phyloP scores from a whole-genome alignment of 2,113 vertebrate genomes.

The Psephotus haematonotus region DNA sequence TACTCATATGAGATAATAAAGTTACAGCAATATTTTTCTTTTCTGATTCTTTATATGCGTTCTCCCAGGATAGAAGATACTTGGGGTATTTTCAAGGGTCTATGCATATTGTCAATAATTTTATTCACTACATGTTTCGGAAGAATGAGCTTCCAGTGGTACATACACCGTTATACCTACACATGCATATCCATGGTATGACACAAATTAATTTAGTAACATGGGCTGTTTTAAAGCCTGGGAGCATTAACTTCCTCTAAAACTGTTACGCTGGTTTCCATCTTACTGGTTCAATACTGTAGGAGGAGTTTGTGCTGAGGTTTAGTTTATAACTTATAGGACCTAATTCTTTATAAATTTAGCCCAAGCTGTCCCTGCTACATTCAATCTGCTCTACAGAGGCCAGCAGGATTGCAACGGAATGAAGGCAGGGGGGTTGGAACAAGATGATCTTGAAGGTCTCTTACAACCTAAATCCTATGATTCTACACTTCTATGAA shows the following conservation, averaged over 20 bases:
- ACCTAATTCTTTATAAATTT: background rate
- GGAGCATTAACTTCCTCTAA: background rate
- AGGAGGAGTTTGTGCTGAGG: background rate
- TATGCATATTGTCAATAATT: background rate
- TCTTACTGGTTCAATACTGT: background rate
- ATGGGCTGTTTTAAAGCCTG: background rate
- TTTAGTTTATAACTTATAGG: background rate
- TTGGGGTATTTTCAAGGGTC: background rate
- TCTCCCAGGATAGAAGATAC: background rate
- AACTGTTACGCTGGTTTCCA: background rate
- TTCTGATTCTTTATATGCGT: background rate
- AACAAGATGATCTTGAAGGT: background rate
- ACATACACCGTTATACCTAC: background rate
- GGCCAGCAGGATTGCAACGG: background rate
- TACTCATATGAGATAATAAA: slow-evolving; percentile 2
- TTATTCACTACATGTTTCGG: background rate
- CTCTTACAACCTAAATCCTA: background rate
- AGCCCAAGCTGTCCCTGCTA: background rate
- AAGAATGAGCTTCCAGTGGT: background rate
- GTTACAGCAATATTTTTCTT: background rate
- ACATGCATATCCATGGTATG: background rate
- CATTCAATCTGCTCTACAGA: background rate
- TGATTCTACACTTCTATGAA: background rate
- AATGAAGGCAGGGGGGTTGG: background rate
- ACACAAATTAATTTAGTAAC: background rate